These are phyloP conservation scores for Drosophila sordidula DNA, from an alignment of 2,888 invertebrate species.

Conservation along the genomic window DNA sequence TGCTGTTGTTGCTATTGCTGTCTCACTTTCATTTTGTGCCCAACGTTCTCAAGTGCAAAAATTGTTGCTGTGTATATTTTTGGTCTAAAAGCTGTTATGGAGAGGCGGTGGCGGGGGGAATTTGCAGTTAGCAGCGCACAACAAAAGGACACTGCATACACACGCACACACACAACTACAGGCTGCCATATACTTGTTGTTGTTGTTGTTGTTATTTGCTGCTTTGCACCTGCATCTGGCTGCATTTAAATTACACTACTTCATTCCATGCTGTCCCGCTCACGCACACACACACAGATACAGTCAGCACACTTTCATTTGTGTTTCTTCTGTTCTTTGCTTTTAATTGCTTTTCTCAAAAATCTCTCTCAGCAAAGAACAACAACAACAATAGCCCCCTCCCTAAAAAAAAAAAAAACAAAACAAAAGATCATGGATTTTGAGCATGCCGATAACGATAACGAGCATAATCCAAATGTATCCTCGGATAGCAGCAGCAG, in stretches of 20 bases:
- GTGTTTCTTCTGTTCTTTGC: conserved; percentile 44
- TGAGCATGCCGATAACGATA: conserved; percentile 71
- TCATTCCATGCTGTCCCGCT: conserved; percentile 22
- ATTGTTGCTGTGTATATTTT: conserved; percentile 41
- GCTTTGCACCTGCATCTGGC: conserved; percentile 50
- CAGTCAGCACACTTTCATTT: conserved; percentile 31
- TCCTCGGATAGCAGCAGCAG: conserved; percentile 74
- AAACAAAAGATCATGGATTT: conserved; percentile 50
- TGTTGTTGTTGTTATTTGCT: conserved; percentile 46
- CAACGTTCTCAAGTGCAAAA: conserved; percentile 34
- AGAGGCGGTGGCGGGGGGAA: not conserved
- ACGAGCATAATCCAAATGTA: conserved; percentile 70
- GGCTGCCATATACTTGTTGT: conserved; percentile 29
- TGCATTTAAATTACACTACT: conserved; percentile 26
- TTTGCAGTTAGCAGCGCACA: not conserved
- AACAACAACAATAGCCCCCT: conserved; percentile 24
- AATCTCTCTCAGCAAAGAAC: conserved; percentile 45
- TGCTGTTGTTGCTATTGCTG: conserved; percentile 33
- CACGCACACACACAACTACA: conserved; percentile 17
- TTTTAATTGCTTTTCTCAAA: conserved; percentile 55
- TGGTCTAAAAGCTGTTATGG: conserved; percentile 1
- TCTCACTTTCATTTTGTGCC: conserved; percentile 7
- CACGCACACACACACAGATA: conserved; percentile 15
- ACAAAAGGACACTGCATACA: conserved; percentile 26
- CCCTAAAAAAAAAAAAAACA: conserved; percentile 5